A percentile compares a stretch with the other conserved stretches of the same genome.
Evolutionary conservation across 2,888 invertebrate genomes (phyloP).

Genomic region (Bursaphelenchus okinawaensis): DNA sequence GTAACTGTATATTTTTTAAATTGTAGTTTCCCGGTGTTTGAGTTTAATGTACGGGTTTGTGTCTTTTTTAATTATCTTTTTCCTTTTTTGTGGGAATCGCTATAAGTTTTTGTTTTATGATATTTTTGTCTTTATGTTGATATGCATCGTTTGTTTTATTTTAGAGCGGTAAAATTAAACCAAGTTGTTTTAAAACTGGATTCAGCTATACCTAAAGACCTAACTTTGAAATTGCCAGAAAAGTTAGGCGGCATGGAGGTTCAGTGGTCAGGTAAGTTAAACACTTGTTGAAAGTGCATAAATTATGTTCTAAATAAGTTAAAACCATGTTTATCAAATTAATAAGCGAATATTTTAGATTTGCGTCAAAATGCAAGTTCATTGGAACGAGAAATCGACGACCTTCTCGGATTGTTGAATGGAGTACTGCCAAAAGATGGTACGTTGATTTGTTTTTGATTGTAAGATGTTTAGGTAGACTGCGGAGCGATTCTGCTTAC

Average conservation of each 20-base stretch:
- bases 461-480: not conserved
- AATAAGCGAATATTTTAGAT: slow-evolving; percentile 4
- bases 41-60: too few species aligned
- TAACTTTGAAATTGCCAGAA: not conserved
- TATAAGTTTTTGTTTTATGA: too few species aligned
- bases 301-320: not conserved
- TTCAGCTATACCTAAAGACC: not conserved
- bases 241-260: slow-evolving; percentile 10
- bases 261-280: slow-evolving; percentile 10
- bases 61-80: too few species aligned
- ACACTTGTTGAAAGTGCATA: not conserved
- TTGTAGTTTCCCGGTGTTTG: too few species aligned
- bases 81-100: too few species aligned
- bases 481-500: not conserved
- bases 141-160: too few species aligned
- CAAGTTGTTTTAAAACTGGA: not conserved
- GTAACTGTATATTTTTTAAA: too few species aligned
- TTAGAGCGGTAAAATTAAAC: too few species aligned
- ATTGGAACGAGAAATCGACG: slow-evolving; percentile 13
- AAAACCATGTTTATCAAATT: not conserved
- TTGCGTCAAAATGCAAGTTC: slow-evolving; percentile 2
- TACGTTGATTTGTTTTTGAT: not conserved
- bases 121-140: too few species aligned
- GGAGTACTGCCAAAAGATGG: slow-evolving; percentile 4
- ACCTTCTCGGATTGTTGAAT: slow-evolving; percentile 6